Percentiles rank a stretch among this genome's conserved stretches.
These are phyloP conservation scores for Aldrovandia affinis DNA, from an alignment of 2,797 vertebrate genomes.

Conservation along the genomic window DNA sequence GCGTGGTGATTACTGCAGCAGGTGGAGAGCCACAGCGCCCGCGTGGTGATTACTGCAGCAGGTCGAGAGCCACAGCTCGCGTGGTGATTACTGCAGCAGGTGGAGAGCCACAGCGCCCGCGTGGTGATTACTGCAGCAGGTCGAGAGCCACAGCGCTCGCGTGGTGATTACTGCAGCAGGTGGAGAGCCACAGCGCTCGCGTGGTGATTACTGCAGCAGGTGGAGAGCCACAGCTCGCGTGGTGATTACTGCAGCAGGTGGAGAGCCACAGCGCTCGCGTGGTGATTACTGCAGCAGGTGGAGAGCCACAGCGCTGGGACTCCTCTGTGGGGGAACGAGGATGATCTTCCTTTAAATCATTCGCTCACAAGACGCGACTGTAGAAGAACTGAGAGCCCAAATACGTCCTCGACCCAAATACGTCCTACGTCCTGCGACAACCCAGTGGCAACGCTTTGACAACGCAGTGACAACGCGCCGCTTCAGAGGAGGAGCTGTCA, in stretches of 20 bases:
- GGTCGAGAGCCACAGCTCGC: too few species aligned
- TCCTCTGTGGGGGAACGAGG: not conserved
- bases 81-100: slow-evolving; percentile 23
- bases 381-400: too few species aligned
- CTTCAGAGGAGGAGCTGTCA: not conserved
- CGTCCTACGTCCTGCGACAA: too few species aligned
- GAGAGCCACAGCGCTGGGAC: not conserved
- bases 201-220: slow-evolving; percentile 23
- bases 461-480: not conserved
- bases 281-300: not conserved
- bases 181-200: too few species aligned
- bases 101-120: too few species aligned
- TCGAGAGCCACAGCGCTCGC: too few species aligned
- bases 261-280: not conserved
- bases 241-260: too few species aligned
- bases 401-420: too few species aligned
- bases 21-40: too few species aligned
- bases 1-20: slow-evolving; percentile 21
- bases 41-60: slow-evolving; percentile 21
- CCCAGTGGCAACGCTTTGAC: too few species aligned
- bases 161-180: slow-evolving; percentile 23
- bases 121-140: slow-evolving; percentile 23
- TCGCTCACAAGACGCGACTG: too few species aligned
- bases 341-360: not conserved
- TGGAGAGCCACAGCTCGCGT: too few species aligned